A percentile compares a stretch with the other conserved stretches of the same genome.
phyloP scores from a whole-genome alignment of 2,113 vertebrate species.

The Nettapus auritus region DNA sequence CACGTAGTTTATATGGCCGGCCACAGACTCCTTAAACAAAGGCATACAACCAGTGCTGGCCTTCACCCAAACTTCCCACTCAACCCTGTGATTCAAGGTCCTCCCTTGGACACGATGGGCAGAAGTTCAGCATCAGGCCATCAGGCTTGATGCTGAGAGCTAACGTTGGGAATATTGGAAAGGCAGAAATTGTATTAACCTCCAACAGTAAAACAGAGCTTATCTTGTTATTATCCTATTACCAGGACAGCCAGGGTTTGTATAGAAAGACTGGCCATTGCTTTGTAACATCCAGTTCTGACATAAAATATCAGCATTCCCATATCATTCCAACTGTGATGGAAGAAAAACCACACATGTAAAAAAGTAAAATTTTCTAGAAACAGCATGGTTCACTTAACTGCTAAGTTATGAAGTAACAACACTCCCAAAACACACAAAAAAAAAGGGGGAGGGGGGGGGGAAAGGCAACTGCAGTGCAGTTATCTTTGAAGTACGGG shows the following conservation, averaged over 20 bases:
- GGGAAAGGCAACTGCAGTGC: neutral
- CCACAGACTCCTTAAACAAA: neutral
- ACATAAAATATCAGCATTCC: neutral
- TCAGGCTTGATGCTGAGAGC: neutral
- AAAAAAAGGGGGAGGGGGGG: too few species aligned
- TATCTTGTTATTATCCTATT: neutral
- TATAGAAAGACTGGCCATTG: neutral
- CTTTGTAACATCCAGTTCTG: neutral
- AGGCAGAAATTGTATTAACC: neutral
- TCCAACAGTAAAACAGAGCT: neutral
- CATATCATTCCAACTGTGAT: neutral
- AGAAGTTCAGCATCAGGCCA: neutral
- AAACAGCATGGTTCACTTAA: neutral
- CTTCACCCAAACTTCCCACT: neutral
- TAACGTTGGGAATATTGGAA: neutral
- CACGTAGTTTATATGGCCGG: neutral
- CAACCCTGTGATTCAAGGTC: neutral
- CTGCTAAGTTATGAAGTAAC: neutral
- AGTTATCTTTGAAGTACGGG: neutral
- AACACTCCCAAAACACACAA: neutral
- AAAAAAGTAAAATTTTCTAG: neutral
- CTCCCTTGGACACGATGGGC: accelerated
- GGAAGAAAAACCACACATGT: neutral
- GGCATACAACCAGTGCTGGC: neutral
- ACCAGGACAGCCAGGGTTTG: neutral